Conservation (phyloP, 2,113 vertebrate genomes). For the Psettodes erumei region DNA sequence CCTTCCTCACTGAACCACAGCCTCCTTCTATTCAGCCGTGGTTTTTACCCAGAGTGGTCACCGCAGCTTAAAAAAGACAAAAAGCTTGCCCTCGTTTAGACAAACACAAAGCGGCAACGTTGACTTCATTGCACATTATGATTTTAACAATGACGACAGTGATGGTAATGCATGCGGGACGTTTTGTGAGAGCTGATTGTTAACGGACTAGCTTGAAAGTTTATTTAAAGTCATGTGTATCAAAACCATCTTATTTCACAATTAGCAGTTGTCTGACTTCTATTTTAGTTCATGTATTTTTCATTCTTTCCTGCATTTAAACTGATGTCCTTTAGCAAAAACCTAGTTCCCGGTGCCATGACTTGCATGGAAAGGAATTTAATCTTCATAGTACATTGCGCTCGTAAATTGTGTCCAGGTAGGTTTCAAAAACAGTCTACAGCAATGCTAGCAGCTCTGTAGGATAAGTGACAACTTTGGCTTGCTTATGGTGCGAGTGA, state of each 20-base stretch:
- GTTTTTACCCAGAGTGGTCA: slow-evolving; percentile 69
- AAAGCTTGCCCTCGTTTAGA: slow-evolving; percentile 53
- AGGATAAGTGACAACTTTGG: background rate
- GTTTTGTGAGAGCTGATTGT: background rate
- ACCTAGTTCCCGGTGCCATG: background rate
- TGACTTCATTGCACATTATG: slow-evolving; percentile 15
- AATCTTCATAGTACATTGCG: slow-evolving; percentile 13
- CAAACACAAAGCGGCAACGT: slow-evolving; percentile 18
- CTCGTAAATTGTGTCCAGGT: background rate
- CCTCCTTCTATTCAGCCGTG: slow-evolving; percentile 55
- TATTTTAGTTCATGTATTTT: slow-evolving; percentile 18
- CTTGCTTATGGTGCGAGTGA: background rate
- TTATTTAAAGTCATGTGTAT: background rate
- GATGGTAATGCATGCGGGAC: background rate
- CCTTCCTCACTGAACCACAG: slow-evolving; percentile 59
- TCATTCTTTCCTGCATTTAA: slow-evolving; percentile 26
- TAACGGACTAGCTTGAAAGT: background rate
- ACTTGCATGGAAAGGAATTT: slow-evolving; percentile 30
- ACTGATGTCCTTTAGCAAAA: background rate
- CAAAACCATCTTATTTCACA: background rate
- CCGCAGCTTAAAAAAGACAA: slow-evolving; percentile 77
- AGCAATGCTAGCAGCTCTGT: background rate
- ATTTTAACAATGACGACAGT: slow-evolving; percentile 15
- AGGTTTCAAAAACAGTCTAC: background rate
- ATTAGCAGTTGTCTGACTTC: background rate